Base-by-base conservation (phyloP, 1,140 invertebrate species). In the Olivierus martensii region DNA sequence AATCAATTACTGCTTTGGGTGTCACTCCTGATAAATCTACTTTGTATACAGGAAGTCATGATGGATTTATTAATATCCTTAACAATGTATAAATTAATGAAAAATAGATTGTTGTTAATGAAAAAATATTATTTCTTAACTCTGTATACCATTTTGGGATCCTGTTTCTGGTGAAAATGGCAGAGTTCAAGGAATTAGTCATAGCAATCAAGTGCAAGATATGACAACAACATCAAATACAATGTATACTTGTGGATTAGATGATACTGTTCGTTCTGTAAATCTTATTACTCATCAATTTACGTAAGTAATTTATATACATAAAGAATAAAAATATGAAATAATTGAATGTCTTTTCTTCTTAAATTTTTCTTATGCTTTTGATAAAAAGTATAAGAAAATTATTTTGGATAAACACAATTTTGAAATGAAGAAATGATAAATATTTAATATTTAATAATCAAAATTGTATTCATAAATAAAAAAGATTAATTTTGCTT, bases 191-290 rank as follows among this genome's bases (percentile, higher is more conserved):
- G 91, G 91, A 7, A 75, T 75, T 42, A 87, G 91, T 19, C 94
- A 98, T 68, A 89, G 84, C 6, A 94, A 93, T 73, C 90, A 97
- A 74, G 83, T 96, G 34, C 90, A 91, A 61, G 85, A 85, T 44
- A 86, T 96, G 79, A 75, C 77, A 1, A 71, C 78, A 34, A 77
- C 74, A n/a, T 77, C 78, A 58, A 67, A 67, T 49, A 70, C 75
- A 28, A 72, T 95, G 10, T 83, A 89, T 58, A 89, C 87, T 1
- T 83, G 83, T 58, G 87, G 89, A 19, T 91, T 94, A 59, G 92
- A 96, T 66, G 92, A 97, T 64, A 83, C 80, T 9, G 68, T 94
- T 19, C 77, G 82, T 46, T 75, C 79, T 48, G 79, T 89, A 34
- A 77, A 78, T 58, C 71, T 80, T 2, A 71, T 73, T 48, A 74